phyloP scores from a whole-genome alignment of 2,113 vertebrate species.

The Syrmaticus mikado region DNA sequence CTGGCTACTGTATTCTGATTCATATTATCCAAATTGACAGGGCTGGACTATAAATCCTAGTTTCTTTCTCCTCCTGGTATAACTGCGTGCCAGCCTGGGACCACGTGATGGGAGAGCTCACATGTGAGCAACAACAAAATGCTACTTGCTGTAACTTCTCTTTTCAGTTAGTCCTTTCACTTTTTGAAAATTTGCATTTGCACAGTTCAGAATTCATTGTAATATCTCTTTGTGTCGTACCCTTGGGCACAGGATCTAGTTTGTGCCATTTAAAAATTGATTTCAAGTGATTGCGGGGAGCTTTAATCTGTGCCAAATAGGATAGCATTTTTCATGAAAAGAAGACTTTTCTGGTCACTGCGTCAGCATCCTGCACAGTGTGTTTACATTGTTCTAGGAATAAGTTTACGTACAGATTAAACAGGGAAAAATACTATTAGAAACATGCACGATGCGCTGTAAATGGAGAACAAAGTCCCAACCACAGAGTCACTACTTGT shows the following conservation, averaged over 20 bases:
- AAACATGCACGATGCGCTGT: neutral
- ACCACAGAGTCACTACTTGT: neutral
- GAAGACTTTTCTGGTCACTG: neutral
- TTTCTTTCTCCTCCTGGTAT: conserved; percentile 19
- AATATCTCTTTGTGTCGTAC: neutral
- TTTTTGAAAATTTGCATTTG: neutral
- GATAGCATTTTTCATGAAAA: neutral
- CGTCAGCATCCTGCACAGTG: neutral
- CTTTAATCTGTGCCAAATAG: neutral
- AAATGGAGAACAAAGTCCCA: neutral
- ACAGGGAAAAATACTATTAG: neutral
- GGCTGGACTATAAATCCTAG: neutral
- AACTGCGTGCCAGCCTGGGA: neutral
- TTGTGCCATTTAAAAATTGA: neutral
- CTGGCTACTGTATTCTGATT: neutral
- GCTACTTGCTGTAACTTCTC: conserved; percentile 26
- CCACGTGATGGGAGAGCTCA: conserved; percentile 18
- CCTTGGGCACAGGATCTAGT: neutral
- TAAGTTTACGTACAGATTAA: neutral
- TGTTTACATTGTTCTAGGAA: neutral
- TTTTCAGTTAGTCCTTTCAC: neutral
- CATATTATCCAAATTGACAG: neutral
- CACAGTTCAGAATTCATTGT: neutral
- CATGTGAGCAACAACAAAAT: conserved; percentile 9
- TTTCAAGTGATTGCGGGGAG: neutral